These are phyloP conservation scores for Caenorhabditis afra DNA, from an alignment of 2,888 invertebrate genomes.

Conservation along the genomic window DNA sequence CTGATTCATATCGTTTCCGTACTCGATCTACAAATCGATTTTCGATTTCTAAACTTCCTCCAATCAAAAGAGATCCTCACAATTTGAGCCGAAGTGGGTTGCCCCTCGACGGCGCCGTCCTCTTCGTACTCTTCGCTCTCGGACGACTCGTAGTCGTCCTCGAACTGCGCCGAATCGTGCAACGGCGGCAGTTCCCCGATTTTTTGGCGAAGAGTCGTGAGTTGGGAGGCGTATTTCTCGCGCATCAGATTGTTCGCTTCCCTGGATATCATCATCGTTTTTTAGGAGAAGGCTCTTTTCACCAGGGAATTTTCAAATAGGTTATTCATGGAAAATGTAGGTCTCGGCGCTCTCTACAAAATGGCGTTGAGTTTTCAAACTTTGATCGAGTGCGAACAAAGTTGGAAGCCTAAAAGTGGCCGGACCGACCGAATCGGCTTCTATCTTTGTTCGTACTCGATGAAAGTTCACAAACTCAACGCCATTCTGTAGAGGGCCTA, in stretches of 20 bases:
- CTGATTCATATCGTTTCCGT: conserved; percentile 36
- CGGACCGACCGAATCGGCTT: neutral
- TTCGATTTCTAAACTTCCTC: neutral
- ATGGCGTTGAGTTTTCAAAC: too few species aligned
- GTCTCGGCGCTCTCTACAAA: too few species aligned
- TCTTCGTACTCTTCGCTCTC: conserved; percentile 55
- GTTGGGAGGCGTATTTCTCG: conserved; percentile 67
- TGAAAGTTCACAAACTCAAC: too few species aligned
- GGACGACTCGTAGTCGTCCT: conserved; percentile 39
- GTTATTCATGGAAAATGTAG: too few species aligned
- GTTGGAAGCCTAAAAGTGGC: neutral
- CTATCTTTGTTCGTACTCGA: neutral
- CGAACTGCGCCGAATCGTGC: conserved; percentile 40
- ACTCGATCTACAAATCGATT: conserved; percentile 42
- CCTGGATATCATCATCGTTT: conserved; percentile 48
- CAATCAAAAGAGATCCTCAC: too few species aligned
- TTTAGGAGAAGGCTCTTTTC: too few species aligned
- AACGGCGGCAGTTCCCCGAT: conserved; percentile 54
- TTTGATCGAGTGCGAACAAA: too few species aligned
- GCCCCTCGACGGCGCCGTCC: conserved; percentile 60
- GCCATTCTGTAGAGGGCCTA: too few species aligned
- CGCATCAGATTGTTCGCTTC: conserved; percentile 46
- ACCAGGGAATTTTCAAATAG: too few species aligned
- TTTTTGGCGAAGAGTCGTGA: conserved; percentile 48
- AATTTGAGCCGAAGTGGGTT: conserved; percentile 54